Evolutionary conservation across 2,888 invertebrate genomes (phyloP).

Genomic region (Amphipyra tragopoginis): DNA sequence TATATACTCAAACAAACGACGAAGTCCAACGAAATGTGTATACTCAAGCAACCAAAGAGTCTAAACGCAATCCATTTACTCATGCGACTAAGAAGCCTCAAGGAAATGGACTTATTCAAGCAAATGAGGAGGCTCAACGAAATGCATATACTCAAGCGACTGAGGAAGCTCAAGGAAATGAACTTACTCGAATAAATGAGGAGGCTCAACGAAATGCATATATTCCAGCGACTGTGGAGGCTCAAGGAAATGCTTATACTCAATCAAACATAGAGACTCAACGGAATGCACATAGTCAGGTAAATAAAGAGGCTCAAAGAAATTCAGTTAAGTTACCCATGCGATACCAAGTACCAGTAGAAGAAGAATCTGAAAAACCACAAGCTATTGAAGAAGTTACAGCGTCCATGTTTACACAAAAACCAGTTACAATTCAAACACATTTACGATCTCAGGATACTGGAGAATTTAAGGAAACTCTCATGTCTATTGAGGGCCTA

Average conservation of each 20-base stretch:
- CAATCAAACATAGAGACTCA: not conserved
- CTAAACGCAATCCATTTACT: not conserved
- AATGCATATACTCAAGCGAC: not conserved
- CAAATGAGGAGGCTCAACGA: not conserved
- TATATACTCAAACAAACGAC: slow-evolving; percentile 4
- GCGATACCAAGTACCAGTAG: slow-evolving; percentile 5
- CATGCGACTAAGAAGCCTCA: slow-evolving; percentile 19
- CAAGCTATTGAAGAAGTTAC: slow-evolving; percentile 1
- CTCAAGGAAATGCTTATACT: not conserved
- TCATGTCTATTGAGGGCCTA: slow-evolving; percentile 23
- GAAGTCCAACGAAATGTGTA: not conserved
- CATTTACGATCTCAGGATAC: slow-evolving; percentile 4
- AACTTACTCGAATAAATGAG: not conserved
- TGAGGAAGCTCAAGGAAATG: not conserved
- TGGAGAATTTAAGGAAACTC: slow-evolving; percentile 14
- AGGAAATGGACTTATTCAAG: not conserved
- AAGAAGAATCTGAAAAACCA: slow-evolving; percentile 9
- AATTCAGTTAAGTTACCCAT: slow-evolving; percentile 1
- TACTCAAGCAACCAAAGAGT: not conserved
- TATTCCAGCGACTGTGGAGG: not conserved
- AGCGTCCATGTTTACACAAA: not conserved
- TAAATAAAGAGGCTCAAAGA: not conserved
- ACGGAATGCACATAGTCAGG: not conserved
- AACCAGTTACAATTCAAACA: slow-evolving; percentile 1
- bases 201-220: not conserved